Conservation (phyloP, 2,113 vertebrate species). For the Thalassarche chlororhynchos region DNA sequence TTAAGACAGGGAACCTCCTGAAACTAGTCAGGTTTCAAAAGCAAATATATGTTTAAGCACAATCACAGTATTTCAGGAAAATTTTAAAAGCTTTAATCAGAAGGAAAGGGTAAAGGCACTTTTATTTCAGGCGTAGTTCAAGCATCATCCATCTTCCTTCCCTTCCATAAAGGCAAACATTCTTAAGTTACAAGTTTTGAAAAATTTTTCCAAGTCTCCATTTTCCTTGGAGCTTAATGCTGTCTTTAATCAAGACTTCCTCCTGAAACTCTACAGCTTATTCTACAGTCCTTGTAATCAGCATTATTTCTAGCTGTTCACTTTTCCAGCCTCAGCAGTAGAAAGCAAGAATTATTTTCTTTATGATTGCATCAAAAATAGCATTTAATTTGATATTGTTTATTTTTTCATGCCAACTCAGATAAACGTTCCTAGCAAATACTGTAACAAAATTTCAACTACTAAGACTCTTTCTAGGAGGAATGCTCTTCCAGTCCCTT, state of each 20-base stretch:
- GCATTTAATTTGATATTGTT: neutral
- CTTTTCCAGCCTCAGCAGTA: neutral
- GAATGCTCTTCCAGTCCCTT: neutral
- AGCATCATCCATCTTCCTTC: constrained; percentile 45
- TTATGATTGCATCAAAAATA: neutral
- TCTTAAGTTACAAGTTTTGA: constrained; percentile 43
- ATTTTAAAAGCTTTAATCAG: constrained; percentile 17
- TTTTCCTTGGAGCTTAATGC: constrained; percentile 15
- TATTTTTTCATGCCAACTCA: neutral
- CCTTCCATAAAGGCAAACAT: constrained; percentile 28
- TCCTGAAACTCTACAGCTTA: neutral
- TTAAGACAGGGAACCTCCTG: neutral
- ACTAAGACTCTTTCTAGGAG: neutral
- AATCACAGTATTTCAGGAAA: constrained; percentile 26
- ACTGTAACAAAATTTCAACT: neutral
- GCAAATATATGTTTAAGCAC: neutral
- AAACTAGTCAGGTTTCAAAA: constrained; percentile 4
- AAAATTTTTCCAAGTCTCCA: constrained; percentile 19
- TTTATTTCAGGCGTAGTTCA: constrained; percentile 14
- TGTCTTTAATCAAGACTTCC: constrained; percentile 32
- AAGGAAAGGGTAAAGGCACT: neutral
- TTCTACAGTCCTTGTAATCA: neutral
- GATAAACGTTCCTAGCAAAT: neutral
- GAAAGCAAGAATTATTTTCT: neutral
- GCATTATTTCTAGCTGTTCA: neutral